A percentile compares a stretch with the other conserved stretches of the same genome.
Evolutionary conservation across 2,888 invertebrate species (phyloP).

Genomic region (Dexiosoma caninum): DNA sequence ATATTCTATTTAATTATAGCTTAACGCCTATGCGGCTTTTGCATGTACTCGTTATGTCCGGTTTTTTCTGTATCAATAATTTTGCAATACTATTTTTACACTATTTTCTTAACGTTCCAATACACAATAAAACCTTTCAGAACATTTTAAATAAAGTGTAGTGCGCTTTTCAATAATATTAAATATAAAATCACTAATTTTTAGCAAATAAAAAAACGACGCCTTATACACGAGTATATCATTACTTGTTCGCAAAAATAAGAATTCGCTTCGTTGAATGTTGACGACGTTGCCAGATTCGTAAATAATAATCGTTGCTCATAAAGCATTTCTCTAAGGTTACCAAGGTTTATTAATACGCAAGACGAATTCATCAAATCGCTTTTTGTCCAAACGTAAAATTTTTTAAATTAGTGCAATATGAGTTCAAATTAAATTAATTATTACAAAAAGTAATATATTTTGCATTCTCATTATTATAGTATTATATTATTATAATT

Average conservation of each 20-base stretch:
- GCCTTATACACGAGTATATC: slow-evolving; percentile 55
- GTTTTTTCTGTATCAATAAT: slow-evolving; percentile 62
- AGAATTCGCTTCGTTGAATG: slow-evolving; percentile 53
- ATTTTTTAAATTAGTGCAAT: too few relatives aligned
- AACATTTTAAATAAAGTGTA: not conserved
- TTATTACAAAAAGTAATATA: too few relatives aligned
- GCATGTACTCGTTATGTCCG: slow-evolving; percentile 47
- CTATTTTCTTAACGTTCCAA: not conserved
- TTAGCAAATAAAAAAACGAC: slow-evolving; percentile 56
- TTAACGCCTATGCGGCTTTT: slow-evolving; percentile 53
- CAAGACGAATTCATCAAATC: too few relatives aligned
- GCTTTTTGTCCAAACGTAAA: too few relatives aligned
- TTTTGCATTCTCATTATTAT: too few relatives aligned
- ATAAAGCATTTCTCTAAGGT: too few relatives aligned
- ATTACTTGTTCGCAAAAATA: slow-evolving; percentile 55
- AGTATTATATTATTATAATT: too few relatives aligned
- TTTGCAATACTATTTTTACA: not conserved
- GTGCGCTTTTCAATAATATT: not conserved
- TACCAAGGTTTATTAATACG: too few relatives aligned
- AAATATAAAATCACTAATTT: slow-evolving; percentile 1
- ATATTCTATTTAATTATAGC: slow-evolving; percentile 18
- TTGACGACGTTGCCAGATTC: too few relatives aligned
- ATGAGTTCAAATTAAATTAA: too few relatives aligned
- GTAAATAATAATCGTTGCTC: too few relatives aligned
- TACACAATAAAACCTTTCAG: not conserved